phyloP scores from a whole-genome alignment of 2,797 vertebrate genomes.

The Chelonia mydas region DNA sequence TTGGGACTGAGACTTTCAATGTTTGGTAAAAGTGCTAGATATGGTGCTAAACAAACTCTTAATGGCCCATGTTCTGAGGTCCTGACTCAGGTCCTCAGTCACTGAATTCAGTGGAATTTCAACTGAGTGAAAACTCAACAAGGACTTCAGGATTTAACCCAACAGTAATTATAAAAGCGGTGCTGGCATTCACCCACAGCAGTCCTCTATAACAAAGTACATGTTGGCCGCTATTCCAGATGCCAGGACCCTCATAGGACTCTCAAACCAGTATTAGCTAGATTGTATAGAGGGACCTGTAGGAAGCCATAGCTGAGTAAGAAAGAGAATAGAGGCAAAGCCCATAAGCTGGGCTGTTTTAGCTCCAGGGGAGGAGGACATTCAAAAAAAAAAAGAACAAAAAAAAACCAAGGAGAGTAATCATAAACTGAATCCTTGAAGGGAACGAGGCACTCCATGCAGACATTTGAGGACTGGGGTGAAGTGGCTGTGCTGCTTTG shows the following conservation, averaged over 20 bases:
- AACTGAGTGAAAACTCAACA: not conserved
- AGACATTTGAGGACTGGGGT: not conserved
- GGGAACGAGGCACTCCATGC: not conserved
- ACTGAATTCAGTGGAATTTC: not conserved
- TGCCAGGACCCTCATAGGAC: not conserved
- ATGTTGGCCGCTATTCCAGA: not conserved
- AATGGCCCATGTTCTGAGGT: not conserved
- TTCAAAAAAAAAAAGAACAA: not conserved
- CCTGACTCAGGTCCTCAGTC: not conserved
- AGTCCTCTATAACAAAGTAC: not conserved
- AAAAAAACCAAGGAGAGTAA: not conserved
- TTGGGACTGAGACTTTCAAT: not conserved
- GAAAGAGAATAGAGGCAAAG: not conserved
- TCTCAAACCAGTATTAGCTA: not conserved
- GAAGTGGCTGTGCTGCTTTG: not conserved
- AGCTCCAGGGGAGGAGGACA: not conserved
- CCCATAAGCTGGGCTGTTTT: not conserved
- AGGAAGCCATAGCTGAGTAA: not conserved
- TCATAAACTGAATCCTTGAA: not conserved
- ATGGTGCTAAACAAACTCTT: accelerated
- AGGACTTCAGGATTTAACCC: not conserved
- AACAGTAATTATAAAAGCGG: not conserved
- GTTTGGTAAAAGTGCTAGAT: not conserved
- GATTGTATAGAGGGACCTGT: not conserved
- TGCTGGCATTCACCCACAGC: not conserved